Percentiles rank a stretch among this genome's conserved stretches.
phyloP scores from a whole-genome alignment of 2,888 invertebrate genomes.

The Autographa pulchrina region DNA sequence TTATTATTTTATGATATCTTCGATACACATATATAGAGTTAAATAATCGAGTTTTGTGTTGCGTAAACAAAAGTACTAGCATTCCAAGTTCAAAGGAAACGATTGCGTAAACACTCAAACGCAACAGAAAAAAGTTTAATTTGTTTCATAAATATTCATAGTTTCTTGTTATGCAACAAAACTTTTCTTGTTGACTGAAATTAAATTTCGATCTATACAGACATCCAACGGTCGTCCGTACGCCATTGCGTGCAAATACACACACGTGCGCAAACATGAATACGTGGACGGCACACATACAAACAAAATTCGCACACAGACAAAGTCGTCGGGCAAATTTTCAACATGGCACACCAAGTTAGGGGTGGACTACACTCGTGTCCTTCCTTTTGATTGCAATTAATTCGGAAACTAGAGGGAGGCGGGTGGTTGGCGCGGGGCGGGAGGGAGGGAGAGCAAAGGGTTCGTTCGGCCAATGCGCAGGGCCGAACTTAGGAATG shows the following conservation, averaged over 20 bases:
- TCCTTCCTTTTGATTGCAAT: constrained; percentile 90
- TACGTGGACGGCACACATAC: constrained; percentile 56
- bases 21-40: neutral
- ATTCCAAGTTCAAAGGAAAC: neutral
- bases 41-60: neutral
- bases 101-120: neutral
- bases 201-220: constrained; percentile 33
- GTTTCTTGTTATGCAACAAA: constrained; percentile 23
- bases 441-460: constrained; percentile 67
- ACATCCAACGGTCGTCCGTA: constrained; percentile 31
- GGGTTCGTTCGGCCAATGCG: constrained; percentile 85
- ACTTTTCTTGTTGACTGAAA: constrained; percentile 47
- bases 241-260: constrained; percentile 62
- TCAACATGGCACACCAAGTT: constrained; percentile 86
- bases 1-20: constrained; percentile 3
- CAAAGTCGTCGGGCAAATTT: constrained; percentile 76
- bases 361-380: constrained; percentile 88
- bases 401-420: constrained; percentile 83
- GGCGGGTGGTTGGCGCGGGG: constrained; percentile 62
- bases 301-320: constrained; percentile 68
- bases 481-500: constrained; percentile 83
- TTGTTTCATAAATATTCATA: constrained; percentile 14
- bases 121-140: neutral
- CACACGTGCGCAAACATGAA: constrained; percentile 60
- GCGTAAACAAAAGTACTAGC: neutral